Conservation (phyloP, 2,888 invertebrate species). For the Lycocerus yunnanus region DNA sequence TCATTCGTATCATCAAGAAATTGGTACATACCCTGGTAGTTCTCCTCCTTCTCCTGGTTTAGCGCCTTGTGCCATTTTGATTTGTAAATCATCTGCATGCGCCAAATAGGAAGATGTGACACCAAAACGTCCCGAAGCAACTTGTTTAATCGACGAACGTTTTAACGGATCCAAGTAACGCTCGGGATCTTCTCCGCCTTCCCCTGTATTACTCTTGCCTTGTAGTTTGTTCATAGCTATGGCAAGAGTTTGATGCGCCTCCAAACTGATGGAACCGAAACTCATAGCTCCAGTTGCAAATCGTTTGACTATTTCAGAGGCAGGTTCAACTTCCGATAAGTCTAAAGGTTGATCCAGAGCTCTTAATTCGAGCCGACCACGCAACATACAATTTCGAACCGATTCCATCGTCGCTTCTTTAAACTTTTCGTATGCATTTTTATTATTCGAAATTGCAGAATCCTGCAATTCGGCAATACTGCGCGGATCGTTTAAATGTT, state of each 20-base stretch:
- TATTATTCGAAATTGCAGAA: constrained; percentile 81
- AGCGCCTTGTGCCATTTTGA: constrained; percentile 99
- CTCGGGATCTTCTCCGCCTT: constrained; percentile 88
- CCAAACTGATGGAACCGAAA: constrained; percentile 84
- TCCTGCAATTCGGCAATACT: constrained; percentile 80
- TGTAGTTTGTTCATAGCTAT: constrained; percentile 97
- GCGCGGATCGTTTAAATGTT: constrained; percentile 95
- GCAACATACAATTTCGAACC: constrained; percentile 81
- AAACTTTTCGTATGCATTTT: constrained; percentile 82
- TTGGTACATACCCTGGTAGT: constrained; percentile 68
- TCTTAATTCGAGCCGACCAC: constrained; percentile 91
- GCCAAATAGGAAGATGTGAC: constrained; percentile 97
- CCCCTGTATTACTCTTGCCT: constrained; percentile 98
- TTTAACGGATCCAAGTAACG: constrained; percentile 75
- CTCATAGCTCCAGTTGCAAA: constrained; percentile 77
- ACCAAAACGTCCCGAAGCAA: constrained; percentile 97
- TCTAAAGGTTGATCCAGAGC: constrained; percentile 79
- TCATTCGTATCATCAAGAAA: neutral
- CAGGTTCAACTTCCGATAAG: constrained; percentile 88
- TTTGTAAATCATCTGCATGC: constrained; percentile 97
- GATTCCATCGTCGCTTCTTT: constrained; percentile 87
- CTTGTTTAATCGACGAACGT: constrained; percentile 97
- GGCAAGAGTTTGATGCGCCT: constrained; percentile 94
- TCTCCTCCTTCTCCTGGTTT: constrained; percentile 99
- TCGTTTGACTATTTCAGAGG: constrained; percentile 92